Evolutionary conservation across 2,797 vertebrate genomes (phyloP).

Genomic region (Nyctalus aviator): DNA sequence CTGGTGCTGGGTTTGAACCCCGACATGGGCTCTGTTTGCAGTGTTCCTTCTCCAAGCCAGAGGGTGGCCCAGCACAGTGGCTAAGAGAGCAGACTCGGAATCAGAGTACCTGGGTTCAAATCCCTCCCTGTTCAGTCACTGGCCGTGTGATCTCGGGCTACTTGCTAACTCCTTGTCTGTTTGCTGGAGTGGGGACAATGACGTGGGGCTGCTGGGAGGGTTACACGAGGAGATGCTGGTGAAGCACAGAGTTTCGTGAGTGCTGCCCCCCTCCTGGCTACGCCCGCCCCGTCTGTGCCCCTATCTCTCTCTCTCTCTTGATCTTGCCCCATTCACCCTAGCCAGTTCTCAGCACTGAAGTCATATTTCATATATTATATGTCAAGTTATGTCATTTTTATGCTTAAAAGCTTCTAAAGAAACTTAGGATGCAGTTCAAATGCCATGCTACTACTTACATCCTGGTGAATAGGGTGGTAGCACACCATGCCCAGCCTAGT

Average conservation of each 20-base stretch:
- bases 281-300: accelerated
- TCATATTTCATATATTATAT: background rate
- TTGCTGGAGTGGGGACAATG: background rate
- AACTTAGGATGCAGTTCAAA: background rate
- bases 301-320: background rate
- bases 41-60: background rate
- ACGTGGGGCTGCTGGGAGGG: background rate
- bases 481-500: too few species aligned
- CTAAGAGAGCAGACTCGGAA: background rate
- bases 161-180: background rate
- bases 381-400: background rate
- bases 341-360: background rate
- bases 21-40: accelerated
- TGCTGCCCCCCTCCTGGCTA: background rate
- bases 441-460: background rate
- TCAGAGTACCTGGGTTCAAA: background rate
- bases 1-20: background rate
- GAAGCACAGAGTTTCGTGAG: accelerated
- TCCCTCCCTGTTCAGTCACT: background rate
- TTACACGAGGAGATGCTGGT: too few species aligned
- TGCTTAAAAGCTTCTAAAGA: background rate
- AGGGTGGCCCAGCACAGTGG: background rate
- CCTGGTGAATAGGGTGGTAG: background rate
- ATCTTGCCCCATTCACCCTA: background rate
- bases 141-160: background rate